These are phyloP conservation scores for Steinernema carpocapsae DNA, from an alignment of 2,888 invertebrate species.

Conservation along the genomic window DNA sequence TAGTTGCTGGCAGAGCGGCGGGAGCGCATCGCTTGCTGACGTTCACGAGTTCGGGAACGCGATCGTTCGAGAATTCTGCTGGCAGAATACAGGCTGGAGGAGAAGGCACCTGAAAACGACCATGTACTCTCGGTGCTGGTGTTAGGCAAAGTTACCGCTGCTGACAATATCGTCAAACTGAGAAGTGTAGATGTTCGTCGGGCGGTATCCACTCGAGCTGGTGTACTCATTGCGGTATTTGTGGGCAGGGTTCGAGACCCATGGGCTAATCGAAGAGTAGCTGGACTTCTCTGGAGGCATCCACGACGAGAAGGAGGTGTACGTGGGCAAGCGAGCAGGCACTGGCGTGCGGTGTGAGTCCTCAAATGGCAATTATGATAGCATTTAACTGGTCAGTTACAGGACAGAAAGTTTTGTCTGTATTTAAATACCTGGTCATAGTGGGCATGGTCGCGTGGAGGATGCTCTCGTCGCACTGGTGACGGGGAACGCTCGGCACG, in stretches of 20 bases:
- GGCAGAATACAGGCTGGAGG: constrained; percentile 65
- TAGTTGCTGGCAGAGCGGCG: constrained; percentile 66
- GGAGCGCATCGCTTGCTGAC: constrained; percentile 63
- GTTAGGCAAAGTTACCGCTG: constrained; percentile 47
- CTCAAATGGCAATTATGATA: constrained; percentile 34
- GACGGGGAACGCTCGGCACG: constrained; percentile 53
- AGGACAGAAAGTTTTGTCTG: background rate
- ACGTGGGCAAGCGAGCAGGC: constrained; percentile 63
- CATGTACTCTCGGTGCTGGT: background rate
- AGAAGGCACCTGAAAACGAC: constrained; percentile 58
- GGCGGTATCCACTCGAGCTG: constrained; percentile 50
- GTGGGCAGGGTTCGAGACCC: constrained; percentile 54
- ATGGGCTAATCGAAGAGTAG: constrained; percentile 63
- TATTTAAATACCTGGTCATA: constrained; percentile 47
- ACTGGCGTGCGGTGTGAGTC: constrained; percentile 62
- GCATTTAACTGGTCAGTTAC: background rate
- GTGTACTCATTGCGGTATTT: constrained; percentile 67
- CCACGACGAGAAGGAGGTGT: constrained; percentile 66
- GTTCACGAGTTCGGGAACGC: constrained; percentile 67
- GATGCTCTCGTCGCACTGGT: constrained; percentile 41
- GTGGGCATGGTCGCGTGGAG: constrained; percentile 51
- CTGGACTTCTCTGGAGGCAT: constrained; percentile 61
- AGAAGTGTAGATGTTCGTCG: constrained; percentile 62
- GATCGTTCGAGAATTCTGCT: constrained; percentile 66
- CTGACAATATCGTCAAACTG: constrained; percentile 67